Conservation (phyloP, 2,888 invertebrate species). For the Rhaphigaster nebulosa region DNA sequence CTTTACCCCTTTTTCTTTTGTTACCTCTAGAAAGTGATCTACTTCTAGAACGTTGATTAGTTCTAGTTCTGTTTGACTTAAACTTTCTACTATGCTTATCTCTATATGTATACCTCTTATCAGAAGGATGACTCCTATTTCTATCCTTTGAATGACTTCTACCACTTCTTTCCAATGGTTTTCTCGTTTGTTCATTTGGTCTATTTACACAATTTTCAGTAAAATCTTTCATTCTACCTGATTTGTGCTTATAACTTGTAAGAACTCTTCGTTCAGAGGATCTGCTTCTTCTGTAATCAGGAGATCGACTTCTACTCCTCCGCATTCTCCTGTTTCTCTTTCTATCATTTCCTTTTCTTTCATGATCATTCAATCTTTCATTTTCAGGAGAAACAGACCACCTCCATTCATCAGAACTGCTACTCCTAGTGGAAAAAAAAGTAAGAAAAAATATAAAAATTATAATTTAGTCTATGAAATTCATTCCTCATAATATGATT, state of each 20-base stretch:
- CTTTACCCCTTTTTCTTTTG: slow-evolving; percentile 8
- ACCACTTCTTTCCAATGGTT: neutral
- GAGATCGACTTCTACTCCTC: slow-evolving; percentile 43
- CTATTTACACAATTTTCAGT: slow-evolving; percentile 17
- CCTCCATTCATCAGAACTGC: slow-evolving; percentile 54
- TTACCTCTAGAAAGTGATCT: slow-evolving; percentile 35
- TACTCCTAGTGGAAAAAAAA: slow-evolving; percentile 1
- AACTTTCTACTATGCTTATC: neutral
- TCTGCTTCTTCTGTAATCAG: slow-evolving; percentile 29
- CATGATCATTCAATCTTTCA: neutral
- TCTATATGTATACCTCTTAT: slow-evolving; percentile 14
- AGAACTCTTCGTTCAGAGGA: neutral
- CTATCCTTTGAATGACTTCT: slow-evolving; percentile 70
- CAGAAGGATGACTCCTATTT: slow-evolving; percentile 69
- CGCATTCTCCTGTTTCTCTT: slow-evolving; percentile 15
- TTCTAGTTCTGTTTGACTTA: slow-evolving; percentile 21
- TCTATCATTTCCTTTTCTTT: slow-evolving; percentile 47
- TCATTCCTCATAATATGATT: neutral
- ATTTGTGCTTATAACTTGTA: neutral
- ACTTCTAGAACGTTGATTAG: slow-evolving; percentile 15
- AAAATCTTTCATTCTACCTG: neutral
- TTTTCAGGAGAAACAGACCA: slow-evolving; percentile 62
- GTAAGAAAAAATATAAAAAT: neutral
- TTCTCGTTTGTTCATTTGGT: neutral
- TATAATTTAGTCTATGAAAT: neutral